Evolutionary conservation across 2,888 invertebrate species (phyloP), one percentile per base, ranked within the genome.

Genomic region (Aspidapion aeneum): DNA sequence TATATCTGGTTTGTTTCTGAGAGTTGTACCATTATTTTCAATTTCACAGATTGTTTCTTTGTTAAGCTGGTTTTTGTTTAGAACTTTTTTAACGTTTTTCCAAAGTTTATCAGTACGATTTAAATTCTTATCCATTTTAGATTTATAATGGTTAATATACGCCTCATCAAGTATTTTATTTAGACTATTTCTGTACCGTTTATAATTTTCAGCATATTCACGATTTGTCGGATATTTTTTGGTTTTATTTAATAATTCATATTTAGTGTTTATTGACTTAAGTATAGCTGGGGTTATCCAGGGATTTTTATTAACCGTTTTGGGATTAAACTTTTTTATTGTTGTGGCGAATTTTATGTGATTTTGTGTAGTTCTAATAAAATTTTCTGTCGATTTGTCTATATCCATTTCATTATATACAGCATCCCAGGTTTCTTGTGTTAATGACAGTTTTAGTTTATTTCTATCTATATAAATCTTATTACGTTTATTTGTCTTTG

Each of bases 231-330:
- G 20, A 19, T 60, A 7, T 60, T 21, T 60, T 35, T 55, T 55
- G 5, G 20, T 56, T 21, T 19, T 21, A 22, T 22, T 56, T 19
- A 55, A 56, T 56, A 60, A 21, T 21, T 60, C 22, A 35, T 60
- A 55, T 56, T 57, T 60, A 3, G 55, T 60, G 5, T 22, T 20
- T 22, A 60, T 59, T 20, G 59, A 59, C 20, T 52, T 59, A 16
- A 59, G n/a, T 52, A 54, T 2, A 9, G 50, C 59, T 9, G 48
- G 50, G 2, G 59, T 59, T 18, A 58, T 49, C 58, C 58, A 58
- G 1, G 35, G 48, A 49, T 16, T 48, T 20, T 49, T 58, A 48
- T 50, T 58, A 19, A 17, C 17, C 3, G 49, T 58, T 50, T 58
- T 58, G 20, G 49, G 18, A 19, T 52, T 59, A 3, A 52, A 52